Evolutionary conservation across 2,888 invertebrate species (phyloP).

Genomic region (Drosophila nr. perissopoda): DNA sequence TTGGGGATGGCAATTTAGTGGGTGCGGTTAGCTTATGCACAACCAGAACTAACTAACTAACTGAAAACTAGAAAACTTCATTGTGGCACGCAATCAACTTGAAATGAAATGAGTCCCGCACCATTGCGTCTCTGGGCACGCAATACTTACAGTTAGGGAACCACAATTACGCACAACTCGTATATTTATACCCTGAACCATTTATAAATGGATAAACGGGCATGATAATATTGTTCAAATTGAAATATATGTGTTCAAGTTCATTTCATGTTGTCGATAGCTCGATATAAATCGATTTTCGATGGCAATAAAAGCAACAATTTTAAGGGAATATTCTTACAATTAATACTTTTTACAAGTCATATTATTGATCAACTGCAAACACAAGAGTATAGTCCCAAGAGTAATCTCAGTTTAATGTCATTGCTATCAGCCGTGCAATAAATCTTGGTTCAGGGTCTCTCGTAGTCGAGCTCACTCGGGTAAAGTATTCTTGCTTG

Average conservation of each 20-base stretch:
- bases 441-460: background rate
- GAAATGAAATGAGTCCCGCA: constrained; percentile 21
- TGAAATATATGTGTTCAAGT: background rate
- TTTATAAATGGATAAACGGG: background rate
- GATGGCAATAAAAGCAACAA: background rate
- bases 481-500: background rate
- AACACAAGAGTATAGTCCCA: background rate
- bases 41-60: constrained; percentile 10
- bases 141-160: background rate
- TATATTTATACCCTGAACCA: background rate
- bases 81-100: background rate
- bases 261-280: background rate
- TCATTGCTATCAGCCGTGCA: background rate
- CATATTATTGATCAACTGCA: background rate
- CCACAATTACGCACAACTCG: background rate
- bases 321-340: background rate
- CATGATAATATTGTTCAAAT: background rate
- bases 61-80: constrained; percentile 23
- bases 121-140: constrained; percentile 50
- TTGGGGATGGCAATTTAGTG: constrained; percentile 18
- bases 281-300: background rate
- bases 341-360: background rate
- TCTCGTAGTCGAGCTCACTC: background rate
- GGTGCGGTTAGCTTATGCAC: constrained; percentile 12
- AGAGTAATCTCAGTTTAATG: background rate